Conservation (phyloP, 1,140 invertebrate genomes). For the Cydia strobilella region DNA sequence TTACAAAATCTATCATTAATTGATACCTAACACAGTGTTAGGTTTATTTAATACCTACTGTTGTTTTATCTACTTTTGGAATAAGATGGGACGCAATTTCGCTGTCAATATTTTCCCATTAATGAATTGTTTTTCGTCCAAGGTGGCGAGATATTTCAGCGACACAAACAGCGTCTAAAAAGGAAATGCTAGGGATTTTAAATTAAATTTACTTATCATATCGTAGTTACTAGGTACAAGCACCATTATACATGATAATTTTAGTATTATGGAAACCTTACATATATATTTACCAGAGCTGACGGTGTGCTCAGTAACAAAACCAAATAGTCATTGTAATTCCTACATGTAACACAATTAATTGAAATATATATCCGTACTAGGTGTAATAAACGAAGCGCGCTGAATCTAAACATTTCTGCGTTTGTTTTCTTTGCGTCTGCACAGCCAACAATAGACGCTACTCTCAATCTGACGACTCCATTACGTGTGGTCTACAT, state of each 20-base stretch:
- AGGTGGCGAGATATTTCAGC: not conserved
- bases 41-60: not conserved
- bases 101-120: not conserved
- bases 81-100: not conserved
- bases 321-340: not conserved
- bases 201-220: no score
- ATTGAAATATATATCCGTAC: not conserved
- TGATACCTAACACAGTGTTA: not conserved
- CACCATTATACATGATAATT: no score
- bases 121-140: not conserved
- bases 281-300: not conserved
- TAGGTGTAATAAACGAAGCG: constrained; percentile 1
- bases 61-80: not conserved
- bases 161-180: no score
- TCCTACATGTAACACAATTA: not conserved
- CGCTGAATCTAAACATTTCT: not conserved
- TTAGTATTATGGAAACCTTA: no score
- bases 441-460: constrained; percentile 18
- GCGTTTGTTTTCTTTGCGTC: constrained; percentile 12
- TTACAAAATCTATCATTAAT: not conserved
- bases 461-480: not conserved
- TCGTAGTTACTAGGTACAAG: no score
- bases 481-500: constrained; percentile 16
- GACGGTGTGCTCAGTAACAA: not conserved
- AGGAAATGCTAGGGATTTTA: no score